phyloP scores from a whole-genome alignment of 2,888 invertebrate genomes.

The Oscheius onirici region DNA sequence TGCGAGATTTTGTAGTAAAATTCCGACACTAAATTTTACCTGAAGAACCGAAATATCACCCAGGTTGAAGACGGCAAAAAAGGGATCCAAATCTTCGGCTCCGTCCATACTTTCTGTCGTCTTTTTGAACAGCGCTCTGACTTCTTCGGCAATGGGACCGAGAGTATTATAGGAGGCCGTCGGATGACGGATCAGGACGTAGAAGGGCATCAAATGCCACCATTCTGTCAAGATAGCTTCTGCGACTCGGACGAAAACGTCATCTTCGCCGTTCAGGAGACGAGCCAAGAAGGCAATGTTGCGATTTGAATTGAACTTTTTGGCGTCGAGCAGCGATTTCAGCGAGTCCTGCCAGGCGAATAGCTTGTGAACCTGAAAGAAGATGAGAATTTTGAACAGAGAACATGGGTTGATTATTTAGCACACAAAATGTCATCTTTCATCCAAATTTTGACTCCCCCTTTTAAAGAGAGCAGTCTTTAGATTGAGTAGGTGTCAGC shows the following conservation, averaged over 20 bases:
- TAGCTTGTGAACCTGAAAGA: conserved; percentile 34
- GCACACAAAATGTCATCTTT: too few species aligned
- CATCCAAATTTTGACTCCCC: too few species aligned
- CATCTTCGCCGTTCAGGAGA: conserved; percentile 42
- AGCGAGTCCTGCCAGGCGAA: conserved; percentile 41
- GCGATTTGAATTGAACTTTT: conserved; percentile 35
- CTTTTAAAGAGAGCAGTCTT: too few species aligned
- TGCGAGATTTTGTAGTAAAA: too few species aligned
- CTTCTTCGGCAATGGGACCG: conserved; percentile 36
- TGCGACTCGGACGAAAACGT: conserved; percentile 34
- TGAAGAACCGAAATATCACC: conserved; percentile 26
- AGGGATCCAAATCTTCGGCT: conserved; percentile 27
- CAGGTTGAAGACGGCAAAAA: conserved; percentile 31
- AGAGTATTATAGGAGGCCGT: conserved; percentile 35
- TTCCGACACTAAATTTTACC: conserved; percentile 17
- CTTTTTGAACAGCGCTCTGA: conserved; percentile 15
- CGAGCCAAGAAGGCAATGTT: conserved; percentile 41
- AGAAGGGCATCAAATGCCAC: conserved; percentile 53
- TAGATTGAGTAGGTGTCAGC: too few species aligned
- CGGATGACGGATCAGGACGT: conserved; percentile 42
- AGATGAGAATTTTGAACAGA: neutral
- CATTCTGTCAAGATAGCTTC: conserved; percentile 35
- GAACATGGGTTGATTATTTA: too few species aligned
- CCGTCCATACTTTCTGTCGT: neutral
- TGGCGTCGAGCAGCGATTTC: conserved; percentile 24